Base-by-base conservation (phyloP, 35 echinoderm and acorn worm species). In the Apostichopus japonicus region DNA sequence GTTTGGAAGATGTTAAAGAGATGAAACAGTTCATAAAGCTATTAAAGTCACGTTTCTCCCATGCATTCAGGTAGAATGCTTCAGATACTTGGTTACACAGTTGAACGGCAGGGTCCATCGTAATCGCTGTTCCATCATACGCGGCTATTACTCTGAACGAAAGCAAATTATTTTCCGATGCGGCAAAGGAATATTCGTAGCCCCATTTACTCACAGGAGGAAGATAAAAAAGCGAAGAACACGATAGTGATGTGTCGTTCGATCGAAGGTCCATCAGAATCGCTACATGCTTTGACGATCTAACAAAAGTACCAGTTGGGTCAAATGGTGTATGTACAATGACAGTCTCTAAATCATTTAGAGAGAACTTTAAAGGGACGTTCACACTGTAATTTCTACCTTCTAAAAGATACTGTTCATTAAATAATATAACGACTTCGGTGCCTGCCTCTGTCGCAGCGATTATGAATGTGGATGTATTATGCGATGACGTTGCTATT, bases 151-250 rank as follows among this genome's bases (percentile, higher is more conserved):
- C 23, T 54, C 81, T 84, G 23, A 84, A 84, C 17, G 81, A 84
- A 84, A 84, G 22, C n/a, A 4, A 7, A 5, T 84, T 14, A 17
- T 84, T 24, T 5, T 53, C 54, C 27, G 81, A 84, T 57, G 81
- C 17, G 7, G 81, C 8, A 84, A 84, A 84, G 17, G 17, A 23
- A 58, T 23, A 84, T 58, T 17, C 5, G 22, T 55, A 58, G 10
- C 81, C 81, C 81, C 81, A 84, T 10, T 58, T 84, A 7, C 81
- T n/a, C 56, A 84, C 23, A 59, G 81, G 81, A 21, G 81, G 81
- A 7, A 57, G 22, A 57, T 53, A 84, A 51, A 23, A 84, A 5
- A 58, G 21, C 8, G 81, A 84, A 84, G 81, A 57, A 58, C 81
- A 57, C 13, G 7, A 13, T 6, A 51, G 10, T 21, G 16, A 9